Base-by-base conservation (phyloP, 1,140 invertebrate genomes). In the Penaeus chinensis region DNA sequence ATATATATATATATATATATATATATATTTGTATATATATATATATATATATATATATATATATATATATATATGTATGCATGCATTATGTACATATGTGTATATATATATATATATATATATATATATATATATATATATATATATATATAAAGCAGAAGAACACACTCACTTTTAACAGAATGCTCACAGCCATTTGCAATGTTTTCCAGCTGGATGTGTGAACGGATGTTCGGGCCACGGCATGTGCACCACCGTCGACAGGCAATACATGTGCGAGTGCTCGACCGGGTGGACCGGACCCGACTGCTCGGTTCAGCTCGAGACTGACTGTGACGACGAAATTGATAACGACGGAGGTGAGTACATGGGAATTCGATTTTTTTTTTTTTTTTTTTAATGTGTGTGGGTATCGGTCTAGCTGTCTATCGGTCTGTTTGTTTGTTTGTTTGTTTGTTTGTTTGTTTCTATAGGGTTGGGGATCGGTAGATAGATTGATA, bases 311-410 rank as follows among this genome's bases (percentile, higher is more conserved):
- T 98, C 97, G 91, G 96, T 98, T 91, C 94, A 96, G 76, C 93
- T 98, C 76, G 97, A 98, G 93, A 96, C 97, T 92, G 95, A 96
- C 88, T 99, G 99, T 93, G 95, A 95, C 91, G 98, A 99, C 93
- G 96, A 96, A 91, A 94, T 96, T 86, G 99, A 99, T 92, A 99
- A 99, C 93, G 98, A 99, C 93, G 95, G 96, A 93, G 98, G 98
- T 99, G 94, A 93, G 93, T 87, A 81, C 76, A 32, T 1, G 32
- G 2, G 32, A 32, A 32, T 63, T 18, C 61, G 27, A 2, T 77
- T 24, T 7, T 32, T 37, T 77, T n/a, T 16, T 54, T 42, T 5
- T 54, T 20, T 78, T 47, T 78, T 78, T 78, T 18, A 1, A 24
- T 60, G 20, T 54, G 54, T 77, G 42, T 77, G 24, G 37, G 22